Evolutionary conservation across 2,113 vertebrate species (phyloP).

Genomic region (Archocentrus centrarchus): DNA sequence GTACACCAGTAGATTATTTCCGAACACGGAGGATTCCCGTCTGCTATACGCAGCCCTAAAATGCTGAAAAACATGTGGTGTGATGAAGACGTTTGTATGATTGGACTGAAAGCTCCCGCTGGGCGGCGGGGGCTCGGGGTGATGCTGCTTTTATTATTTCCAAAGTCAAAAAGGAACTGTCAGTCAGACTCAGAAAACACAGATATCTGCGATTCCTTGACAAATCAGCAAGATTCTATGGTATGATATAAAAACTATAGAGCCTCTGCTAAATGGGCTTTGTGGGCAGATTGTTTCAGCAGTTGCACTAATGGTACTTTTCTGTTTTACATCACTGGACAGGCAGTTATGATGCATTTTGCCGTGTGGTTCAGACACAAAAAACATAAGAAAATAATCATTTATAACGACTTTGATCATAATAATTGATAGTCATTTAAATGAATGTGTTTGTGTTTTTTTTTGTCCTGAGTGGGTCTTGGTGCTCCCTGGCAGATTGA

Average conservation of each 20-base stretch:
- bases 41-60: not conserved
- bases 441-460: not conserved
- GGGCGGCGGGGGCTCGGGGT: not conserved
- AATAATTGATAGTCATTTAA: not conserved
- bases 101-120: not conserved
- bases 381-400: not conserved
- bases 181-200: not conserved
- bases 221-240: not conserved
- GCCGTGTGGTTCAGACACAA: not conserved
- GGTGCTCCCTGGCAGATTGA: not conserved
- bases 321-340: not conserved
- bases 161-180: not conserved
- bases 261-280: not conserved
- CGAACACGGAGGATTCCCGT: not conserved
- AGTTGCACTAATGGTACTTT: not conserved
- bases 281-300: not conserved
- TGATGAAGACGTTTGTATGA: not conserved
- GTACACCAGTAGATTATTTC: not conserved
- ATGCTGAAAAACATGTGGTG: not conserved
- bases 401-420: not conserved
- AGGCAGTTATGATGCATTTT: rapidly evolving
- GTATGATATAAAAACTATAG: not conserved
- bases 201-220: not conserved
- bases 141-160: not conserved
- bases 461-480: not conserved